These are phyloP conservation scores for Anarhynchus alexandrinus DNA, from an alignment of 2,113 vertebrate genomes.

Conservation along the genomic window DNA sequence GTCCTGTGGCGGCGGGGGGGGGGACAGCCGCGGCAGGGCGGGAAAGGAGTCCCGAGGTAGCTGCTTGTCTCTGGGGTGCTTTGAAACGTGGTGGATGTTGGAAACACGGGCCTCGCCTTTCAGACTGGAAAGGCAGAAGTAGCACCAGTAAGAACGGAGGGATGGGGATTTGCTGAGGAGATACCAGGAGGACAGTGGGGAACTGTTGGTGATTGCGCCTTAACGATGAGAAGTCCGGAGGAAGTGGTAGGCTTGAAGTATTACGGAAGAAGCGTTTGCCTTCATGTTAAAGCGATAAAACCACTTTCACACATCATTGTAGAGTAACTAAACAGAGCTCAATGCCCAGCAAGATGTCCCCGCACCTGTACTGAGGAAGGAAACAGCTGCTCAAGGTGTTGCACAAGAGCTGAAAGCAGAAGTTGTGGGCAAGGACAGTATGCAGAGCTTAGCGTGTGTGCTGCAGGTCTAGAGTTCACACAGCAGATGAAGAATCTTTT, in stretches of 20 bases:
- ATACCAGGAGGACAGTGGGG: fast-evolving
- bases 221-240: not conserved
- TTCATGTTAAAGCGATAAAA: not conserved
- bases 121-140: not conserved
- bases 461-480: not conserved
- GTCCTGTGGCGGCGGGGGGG: not conserved
- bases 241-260: not conserved
- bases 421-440: fast-evolving
- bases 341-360: fast-evolving
- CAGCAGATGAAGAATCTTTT: not conserved
- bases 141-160: not conserved
- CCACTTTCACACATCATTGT: fast-evolving
- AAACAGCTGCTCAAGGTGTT: not conserved
- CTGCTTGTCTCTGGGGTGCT: fast-evolving
- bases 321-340: fast-evolving
- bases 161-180: not conserved
- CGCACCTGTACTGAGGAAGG: fast-evolving
- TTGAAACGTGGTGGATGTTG: fast-evolving
- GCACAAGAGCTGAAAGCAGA: not conserved
- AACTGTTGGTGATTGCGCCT: not conserved
- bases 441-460: fast-evolving
- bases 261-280: fast-evolving
- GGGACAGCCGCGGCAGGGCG: too few relatives aligned
- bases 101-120: too few relatives aligned
- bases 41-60: fast-evolving